Base-by-base conservation (phyloP, 1,140 invertebrate species). In the Pentalonia nigronervosa region DNA sequence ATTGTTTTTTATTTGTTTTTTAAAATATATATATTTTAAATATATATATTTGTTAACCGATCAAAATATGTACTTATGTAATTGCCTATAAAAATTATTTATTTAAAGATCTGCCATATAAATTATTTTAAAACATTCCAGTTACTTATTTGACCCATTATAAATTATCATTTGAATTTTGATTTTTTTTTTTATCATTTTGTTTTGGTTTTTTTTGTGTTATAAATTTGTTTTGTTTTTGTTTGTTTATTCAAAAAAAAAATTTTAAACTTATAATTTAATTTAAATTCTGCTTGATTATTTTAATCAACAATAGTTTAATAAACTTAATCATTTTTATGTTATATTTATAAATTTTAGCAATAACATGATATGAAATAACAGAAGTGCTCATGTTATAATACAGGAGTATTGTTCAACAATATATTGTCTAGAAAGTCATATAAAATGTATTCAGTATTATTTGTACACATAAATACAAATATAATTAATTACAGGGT, bases 121-220 rank as follows among this genome's bases (percentile, higher is more conserved):
- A 90, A 56, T 89, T 89, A 53, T 53, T 53, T 89, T 89, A 53
- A 34, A 88, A 41, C n/a, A 90, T 90, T 90, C 36, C 53, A 25
- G 53, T 90, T 90, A 90, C 4, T 90, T 21, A 90, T 36, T 90
- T 60, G 14, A 60, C 56, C 17, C 45, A 36, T 53, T n/a, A 47
- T 45, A 20, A n/a, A 45, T 53, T 48, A 87, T 53, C 48, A 50
- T 88, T 88, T 53, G 30, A 53, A 50, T 88, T 53, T 88, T 20
- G 17, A 48, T 87, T 45, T 11, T 41, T 84, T 47, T 87, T 47
- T 87, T 20, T 17, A 86, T 47, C 41, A 41, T 50, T 34, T 50
- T 88, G 7, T 88, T 17, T n/a, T 87, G 84, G 84, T 87, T 87
- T 87, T 87, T 87, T 17, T 36, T 50, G 20, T 53, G 87, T 34